Evolutionary conservation across 2,888 invertebrate genomes (phyloP), one percentile per base, ranked within the genome.

Genomic region (Microctonus brassicae): DNA sequence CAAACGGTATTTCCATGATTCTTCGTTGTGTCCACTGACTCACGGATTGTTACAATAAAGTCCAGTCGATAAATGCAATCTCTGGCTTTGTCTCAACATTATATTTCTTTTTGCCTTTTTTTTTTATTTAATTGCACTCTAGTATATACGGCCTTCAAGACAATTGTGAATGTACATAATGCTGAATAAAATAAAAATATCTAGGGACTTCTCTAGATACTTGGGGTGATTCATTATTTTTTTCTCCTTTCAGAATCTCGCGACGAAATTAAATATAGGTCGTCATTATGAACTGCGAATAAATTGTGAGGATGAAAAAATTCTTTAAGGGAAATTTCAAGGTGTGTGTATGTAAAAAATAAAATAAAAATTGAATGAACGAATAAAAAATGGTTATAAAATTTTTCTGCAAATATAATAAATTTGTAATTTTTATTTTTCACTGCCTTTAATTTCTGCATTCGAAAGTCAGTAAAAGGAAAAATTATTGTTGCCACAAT

Each of bases 1-100:
- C 3, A 65, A 47, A 55, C 34, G 55, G 53, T 65, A 20, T 55
- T 65, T 20, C 9, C 33, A 65, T 53, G 65, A 65, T 36, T 65
- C 65, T 65, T 11, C 2, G 7, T 7, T 24, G 53, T 53, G 20
- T 53, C 20, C 20, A 22, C 29, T 65, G 65, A 65, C 53, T 65
- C 65, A 65, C 26, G 17, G 13, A 17, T 52, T 53, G 53, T 53
- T 17, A 9, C 0, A 17, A n/a, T n/a, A 17, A 47, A 17, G 17
- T 4, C 9, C 29, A 13, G 17, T 47, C 47, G 47, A 47, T 47
- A 17, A 47, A 47, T n/a, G 39, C 20, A 63, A 17, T 60, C 60
- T 36, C 60, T 36, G 34, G 13, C 60, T 11, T 60, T 33, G 33
- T 36, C 11, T 17, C 17, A 42, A 62, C 5, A n/a, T 24, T 42